A percentile compares a stretch with the other conserved stretches of the same genome.
These are phyloP conservation scores for Crocallis elinguaria DNA, from an alignment of 2,888 invertebrate genomes.

Conservation along the genomic window DNA sequence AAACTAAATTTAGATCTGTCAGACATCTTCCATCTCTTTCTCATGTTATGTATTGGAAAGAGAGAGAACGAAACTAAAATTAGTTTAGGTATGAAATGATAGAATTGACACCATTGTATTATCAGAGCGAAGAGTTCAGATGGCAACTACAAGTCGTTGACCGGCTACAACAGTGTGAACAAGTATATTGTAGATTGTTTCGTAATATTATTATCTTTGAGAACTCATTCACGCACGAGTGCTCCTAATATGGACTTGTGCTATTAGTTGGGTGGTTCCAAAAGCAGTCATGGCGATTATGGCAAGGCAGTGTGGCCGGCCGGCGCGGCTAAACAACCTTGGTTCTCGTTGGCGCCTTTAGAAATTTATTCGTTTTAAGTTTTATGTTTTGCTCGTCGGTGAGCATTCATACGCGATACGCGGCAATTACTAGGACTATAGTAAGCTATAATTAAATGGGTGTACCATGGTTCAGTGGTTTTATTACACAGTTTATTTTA, in stretches of 20 bases:
- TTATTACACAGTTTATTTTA: too few species aligned
- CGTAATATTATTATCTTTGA: not conserved
- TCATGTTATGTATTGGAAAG: too few species aligned
- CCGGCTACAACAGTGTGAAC: not conserved
- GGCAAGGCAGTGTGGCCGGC: not conserved
- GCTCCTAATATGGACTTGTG: conserved; percentile 1
- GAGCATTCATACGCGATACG: too few species aligned
- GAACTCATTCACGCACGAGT: not conserved
- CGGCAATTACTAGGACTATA: too few species aligned
- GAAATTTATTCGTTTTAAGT: not conserved
- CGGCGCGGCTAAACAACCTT: not conserved
- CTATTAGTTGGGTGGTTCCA: not conserved
- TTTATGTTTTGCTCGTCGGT: too few species aligned
- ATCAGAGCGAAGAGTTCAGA: conserved; percentile 2
- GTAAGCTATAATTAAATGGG: too few species aligned
- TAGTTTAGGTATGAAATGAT: not conserved
- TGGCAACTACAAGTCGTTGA: conserved; percentile 2
- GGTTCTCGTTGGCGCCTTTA: not conserved
- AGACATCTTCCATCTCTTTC: too few species aligned
- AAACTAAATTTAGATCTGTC: too few species aligned
- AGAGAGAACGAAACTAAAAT: too few species aligned
- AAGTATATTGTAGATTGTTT: not conserved
- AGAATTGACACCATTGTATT: not conserved
- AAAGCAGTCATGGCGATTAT: not conserved
- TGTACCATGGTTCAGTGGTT: too few species aligned